phyloP scores from a whole-genome alignment of 2,888 invertebrate genomes.

The Congeria kusceri region DNA sequence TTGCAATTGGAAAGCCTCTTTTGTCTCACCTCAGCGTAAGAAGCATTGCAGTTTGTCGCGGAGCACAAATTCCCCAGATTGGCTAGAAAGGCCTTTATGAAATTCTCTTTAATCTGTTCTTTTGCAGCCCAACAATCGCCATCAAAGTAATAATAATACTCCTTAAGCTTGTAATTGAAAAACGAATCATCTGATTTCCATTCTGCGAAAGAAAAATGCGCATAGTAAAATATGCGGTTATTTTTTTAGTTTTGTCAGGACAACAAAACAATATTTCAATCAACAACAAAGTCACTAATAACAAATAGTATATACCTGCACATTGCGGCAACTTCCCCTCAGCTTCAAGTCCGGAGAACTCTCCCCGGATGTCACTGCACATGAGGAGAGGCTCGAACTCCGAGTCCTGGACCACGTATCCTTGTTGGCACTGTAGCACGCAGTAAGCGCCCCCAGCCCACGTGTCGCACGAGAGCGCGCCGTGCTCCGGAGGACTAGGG shows the following conservation, averaged over 20 bases:
- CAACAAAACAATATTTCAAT: no score
- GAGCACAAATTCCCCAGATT: background rate
- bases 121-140: conserved; percentile 29
- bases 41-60: background rate
- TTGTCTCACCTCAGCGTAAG: conserved; percentile 18
- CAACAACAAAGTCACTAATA: no score
- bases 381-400: conserved; percentile 2
- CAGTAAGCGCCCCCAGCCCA: conserved; percentile 44
- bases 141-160: conserved; percentile 21
- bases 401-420: conserved; percentile 22
- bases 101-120: conserved; percentile 28
- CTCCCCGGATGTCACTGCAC: conserved; percentile 41
- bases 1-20: no score
- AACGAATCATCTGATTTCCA: background rate
- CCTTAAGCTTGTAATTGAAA: background rate
- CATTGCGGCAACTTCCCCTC: conserved; percentile 49
- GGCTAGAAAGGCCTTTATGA: conserved; percentile 12
- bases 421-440: conserved; percentile 35
- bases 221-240: no score
- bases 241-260: no score
- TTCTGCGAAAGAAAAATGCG: background rate
- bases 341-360: conserved; percentile 51
- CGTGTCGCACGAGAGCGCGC: conserved; percentile 52
- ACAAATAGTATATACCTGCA: conserved; percentile 39
- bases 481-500: conserved; percentile 33